Base-by-base conservation (phyloP, 2,797 vertebrate genomes). In the Rhynchonycteris naso region DNA sequence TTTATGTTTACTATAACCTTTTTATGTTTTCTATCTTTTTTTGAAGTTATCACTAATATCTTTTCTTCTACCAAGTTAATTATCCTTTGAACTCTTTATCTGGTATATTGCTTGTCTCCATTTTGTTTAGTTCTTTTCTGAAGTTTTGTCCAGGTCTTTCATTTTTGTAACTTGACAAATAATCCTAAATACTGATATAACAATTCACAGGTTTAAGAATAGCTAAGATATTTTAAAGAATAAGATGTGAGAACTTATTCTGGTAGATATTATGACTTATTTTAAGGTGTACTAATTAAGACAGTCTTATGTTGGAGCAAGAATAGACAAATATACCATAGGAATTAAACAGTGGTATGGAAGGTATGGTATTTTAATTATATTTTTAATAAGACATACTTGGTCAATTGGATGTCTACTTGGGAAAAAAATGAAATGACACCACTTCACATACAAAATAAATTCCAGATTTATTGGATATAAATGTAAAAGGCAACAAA, bases 401-500 rank as follows among this genome's bases (percentile, higher is more conserved):
- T 69, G 19, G 18, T 71, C 10, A 86, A 47, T 10, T 76, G 26
- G 15, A 50, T 75, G 59, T 72, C n/a, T 85, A 35, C n/a, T 80
- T 92, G n/a, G 54, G 43, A 89, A 13, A 84, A 89, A 82, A 92
- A 78, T 92, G 58, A 69, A 83, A 74, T 30, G 21, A 52, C 8
- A 24, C 35, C 13, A 56, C 47, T 26, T 79, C 28, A 68, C 1
- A 83, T 12, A 92, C 35, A 89, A 92, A 94, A 82, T 59, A 79
- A 85, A 63, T 95, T 61, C 22, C 54, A 63, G 65, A 61, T 61
- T 28, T 15, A 82, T 72, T n/a, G 3, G 7, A 43, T 50, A 92
- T 59, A 63, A 88, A 80, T 75, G 19, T 66, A 65, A 95, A 92
- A 88, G 10, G 4, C 47, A 80, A 93, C 33, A 89, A 94, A 54